Evolutionary conservation across 35 echinoderm and acorn worm genomes (phyloP).

Genomic region (Ophioderma brevispina): DNA sequence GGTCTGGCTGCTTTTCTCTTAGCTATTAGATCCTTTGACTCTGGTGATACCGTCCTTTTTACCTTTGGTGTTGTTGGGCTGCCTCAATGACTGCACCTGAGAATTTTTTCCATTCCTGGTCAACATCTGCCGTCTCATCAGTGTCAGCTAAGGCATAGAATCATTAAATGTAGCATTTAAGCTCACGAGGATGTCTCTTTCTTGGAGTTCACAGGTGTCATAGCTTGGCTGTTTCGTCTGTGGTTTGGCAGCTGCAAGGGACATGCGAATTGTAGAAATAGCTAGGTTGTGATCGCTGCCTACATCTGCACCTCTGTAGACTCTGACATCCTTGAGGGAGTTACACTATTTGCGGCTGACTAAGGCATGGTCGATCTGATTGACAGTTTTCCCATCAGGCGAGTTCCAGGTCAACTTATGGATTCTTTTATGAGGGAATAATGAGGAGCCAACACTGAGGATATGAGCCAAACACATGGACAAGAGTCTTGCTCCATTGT

Average conservation of each 20-base stretch:
- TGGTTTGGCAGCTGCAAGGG: not conserved
- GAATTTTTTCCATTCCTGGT: not conserved
- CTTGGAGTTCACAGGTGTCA: not conserved
- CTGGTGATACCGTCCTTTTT: slow-evolving; percentile 16
- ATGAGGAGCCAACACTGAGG: not conserved
- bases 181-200: slow-evolving; percentile 2
- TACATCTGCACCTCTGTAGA: slow-evolving; percentile 10
- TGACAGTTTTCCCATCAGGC: not conserved
- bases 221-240: slow-evolving; percentile 1
- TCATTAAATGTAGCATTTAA: not conserved
- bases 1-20: slow-evolving; percentile 20
- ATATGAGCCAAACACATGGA: not conserved
- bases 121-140: not conserved
- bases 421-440: slow-evolving; percentile 15
- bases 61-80: not conserved
- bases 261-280: not conserved
- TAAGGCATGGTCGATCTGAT: slow-evolving; percentile 18
- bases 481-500: not conserved
- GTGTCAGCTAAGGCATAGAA: not conserved
- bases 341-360: slow-evolving; percentile 14
- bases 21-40: not conserved
- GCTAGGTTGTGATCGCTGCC: slow-evolving; percentile 31
- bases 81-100: not conserved
- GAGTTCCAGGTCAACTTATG: slow-evolving; percentile 25
- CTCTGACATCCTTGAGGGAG: slow-evolving; percentile 17